Percentiles rank a stretch among this genome's conserved stretches.
These are phyloP conservation scores for Sebastes kiyomatsui DNA, from an alignment of 2,797 vertebrate species.

Conservation along the genomic window DNA sequence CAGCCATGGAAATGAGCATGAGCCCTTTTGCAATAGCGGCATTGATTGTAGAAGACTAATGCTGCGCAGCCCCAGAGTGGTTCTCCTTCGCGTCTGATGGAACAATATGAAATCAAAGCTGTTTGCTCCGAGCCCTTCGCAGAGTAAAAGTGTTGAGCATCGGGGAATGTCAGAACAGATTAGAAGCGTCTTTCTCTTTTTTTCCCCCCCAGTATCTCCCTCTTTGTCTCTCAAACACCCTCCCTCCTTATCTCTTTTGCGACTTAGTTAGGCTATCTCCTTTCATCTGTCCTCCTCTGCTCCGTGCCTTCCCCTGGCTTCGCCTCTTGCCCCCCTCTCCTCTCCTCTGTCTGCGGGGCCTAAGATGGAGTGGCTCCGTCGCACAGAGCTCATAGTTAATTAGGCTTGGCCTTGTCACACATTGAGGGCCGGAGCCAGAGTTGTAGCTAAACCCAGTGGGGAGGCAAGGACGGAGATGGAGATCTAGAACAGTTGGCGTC, in stretches of 20 bases:
- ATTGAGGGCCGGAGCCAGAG: conserved; percentile 63
- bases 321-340: conserved; percentile 9
- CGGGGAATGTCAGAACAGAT: conserved; percentile 73
- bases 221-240: conserved; percentile 37
- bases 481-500: conserved; percentile 67
- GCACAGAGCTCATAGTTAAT: conserved; percentile 77
- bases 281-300: conserved; percentile 63
- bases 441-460: conserved; percentile 68
- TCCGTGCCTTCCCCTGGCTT: conserved; percentile 40
- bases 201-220: conserved; percentile 5
- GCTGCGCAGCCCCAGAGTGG: conserved; percentile 41
- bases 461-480: conserved; percentile 69
- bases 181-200: conserved; percentile 58
- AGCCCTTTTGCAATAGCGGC: conserved; percentile 23
- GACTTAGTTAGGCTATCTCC: conserved; percentile 59
- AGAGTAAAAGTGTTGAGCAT: conserved; percentile 64
- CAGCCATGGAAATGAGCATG: conserved; percentile 36
- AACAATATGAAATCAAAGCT: conserved; percentile 78
- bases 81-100: conserved; percentile 62
- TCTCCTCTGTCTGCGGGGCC: conserved; percentile 57
- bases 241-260: conserved; percentile 56
- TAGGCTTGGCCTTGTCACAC: conserved; percentile 77
- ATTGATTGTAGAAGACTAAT: conserved; percentile 51
- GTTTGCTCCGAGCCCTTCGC: conserved; percentile 53
- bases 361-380: conserved; percentile 73